Evolutionary conservation across 2,113 vertebrate genomes (phyloP), one percentile per base, ranked within the genome.

Genomic region (Saguinus imperator): DNA sequence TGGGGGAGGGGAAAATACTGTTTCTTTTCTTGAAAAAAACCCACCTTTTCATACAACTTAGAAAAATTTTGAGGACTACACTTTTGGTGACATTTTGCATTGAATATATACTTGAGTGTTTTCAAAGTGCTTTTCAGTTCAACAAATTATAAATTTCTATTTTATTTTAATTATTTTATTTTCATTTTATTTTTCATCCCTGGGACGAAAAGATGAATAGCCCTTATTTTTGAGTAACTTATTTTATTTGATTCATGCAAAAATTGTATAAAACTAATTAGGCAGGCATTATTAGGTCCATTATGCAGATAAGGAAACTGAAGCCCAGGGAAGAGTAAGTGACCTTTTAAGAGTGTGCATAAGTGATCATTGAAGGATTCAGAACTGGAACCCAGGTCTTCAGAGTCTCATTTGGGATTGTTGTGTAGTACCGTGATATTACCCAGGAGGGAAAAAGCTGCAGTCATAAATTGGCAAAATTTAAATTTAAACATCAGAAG

Each of bases 291-390:
- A 21, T 61, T 37, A 66, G 57, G 70, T 25, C 85, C 52, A 80
- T 94, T 96, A 91, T 95, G 29, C 52, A 87, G 61, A 21, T 92
- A 81, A 89, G 55, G 72, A 98, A 95, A 91, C 66, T 40, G 76
- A 95, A 94, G 40, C 27, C 79, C 11, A 35, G 86, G 2, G 48
- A 70, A 75, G 2, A 80, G 77, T 86, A 79, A 77, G 20, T 52
- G 25, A 32, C 29, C 66, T 48, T 43, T 25, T 64, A 81, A 9
- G 27, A 6, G 3, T 85, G 68, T 12, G 29, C 4, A 1, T 32
- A 8, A 8, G 43, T 35, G 16, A 50, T 37, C 16, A 72, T 5
- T 16, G 23, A 40, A 37, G 43, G 52, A 37, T 4, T 1, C 40
- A 45, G 64, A 66, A 70, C 55, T 35, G 94, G 73, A 58, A 6